phyloP scores from a whole-genome alignment of 2,888 invertebrate genomes.

The Hypolimnas misippus region DNA sequence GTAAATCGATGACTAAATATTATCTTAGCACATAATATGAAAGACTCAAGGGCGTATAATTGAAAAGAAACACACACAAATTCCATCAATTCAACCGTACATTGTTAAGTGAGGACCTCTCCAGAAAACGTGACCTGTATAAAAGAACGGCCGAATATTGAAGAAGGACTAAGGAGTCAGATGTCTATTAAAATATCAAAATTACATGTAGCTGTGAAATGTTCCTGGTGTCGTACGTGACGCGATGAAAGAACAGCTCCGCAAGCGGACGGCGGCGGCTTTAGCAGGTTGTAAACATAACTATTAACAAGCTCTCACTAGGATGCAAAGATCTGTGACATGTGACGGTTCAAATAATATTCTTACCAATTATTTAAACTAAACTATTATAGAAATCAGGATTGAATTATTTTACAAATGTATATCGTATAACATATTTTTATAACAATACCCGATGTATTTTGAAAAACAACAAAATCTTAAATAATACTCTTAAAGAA shows the following conservation, averaged over 20 bases:
- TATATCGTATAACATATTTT: too few relatives aligned
- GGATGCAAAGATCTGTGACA: constrained; percentile 65
- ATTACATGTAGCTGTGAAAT: constrained; percentile 62
- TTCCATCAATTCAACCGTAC: constrained; percentile 60
- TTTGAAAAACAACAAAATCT: too few relatives aligned
- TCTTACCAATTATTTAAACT: not conserved
- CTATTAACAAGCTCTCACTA: constrained; percentile 70
- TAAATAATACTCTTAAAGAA: too few relatives aligned
- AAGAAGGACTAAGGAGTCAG: constrained; percentile 53
- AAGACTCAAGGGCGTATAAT: constrained; percentile 61
- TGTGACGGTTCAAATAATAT: constrained; percentile 31
- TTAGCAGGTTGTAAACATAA: constrained; percentile 79
- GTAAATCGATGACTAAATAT: not conserved
- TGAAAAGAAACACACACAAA: constrained; percentile 70
- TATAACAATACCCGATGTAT: too few relatives aligned
- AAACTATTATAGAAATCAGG: not conserved
- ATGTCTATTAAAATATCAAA: constrained; percentile 66
- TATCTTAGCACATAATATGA: constrained; percentile 51
- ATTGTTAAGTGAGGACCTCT: constrained; percentile 70
- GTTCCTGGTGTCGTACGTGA: constrained; percentile 71
- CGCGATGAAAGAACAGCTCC: constrained; percentile 67
- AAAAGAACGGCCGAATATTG: constrained; percentile 61
- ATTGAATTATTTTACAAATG: too few relatives aligned
- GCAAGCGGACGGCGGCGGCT: constrained; percentile 47
- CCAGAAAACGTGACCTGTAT: constrained; percentile 75